phyloP scores from a whole-genome alignment of 23 tunicate species.

The Trididemnum miniatum region DNA sequence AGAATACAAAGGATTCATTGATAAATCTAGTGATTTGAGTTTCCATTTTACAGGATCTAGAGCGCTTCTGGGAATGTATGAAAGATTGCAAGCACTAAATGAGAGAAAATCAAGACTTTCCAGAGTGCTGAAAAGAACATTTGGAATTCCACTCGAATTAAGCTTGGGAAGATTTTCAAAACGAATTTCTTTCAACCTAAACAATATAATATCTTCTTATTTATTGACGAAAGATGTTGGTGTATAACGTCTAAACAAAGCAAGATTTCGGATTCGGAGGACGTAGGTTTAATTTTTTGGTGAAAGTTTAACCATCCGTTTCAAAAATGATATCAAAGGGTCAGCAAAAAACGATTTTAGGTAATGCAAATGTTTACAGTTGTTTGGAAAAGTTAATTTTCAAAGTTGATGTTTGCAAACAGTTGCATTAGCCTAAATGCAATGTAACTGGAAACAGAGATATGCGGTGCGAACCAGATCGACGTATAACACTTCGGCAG shows the following conservation, averaged over 20 bases:
- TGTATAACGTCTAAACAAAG: neutral
- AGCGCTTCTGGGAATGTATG: slow-evolving; percentile 13
- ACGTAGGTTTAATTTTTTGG: no score
- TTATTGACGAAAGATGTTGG: neutral
- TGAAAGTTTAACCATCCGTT: no score
- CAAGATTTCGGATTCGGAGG: no score
- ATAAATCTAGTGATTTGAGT: slow-evolving; percentile 36
- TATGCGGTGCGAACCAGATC: no score
- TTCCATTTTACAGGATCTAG: slow-evolving; percentile 33
- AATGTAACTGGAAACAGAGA: no score
- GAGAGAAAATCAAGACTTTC: slow-evolving; percentile 15
- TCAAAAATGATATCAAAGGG: no score
- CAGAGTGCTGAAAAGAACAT: slow-evolving; percentile 6
- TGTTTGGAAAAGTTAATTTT: no score
- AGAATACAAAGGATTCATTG: slow-evolving; percentile 33
- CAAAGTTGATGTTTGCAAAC: no score
- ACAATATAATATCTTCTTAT: neutral
- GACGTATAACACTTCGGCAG: no score
- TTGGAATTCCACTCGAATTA: slow-evolving; percentile 24
- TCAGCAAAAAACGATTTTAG: no score
- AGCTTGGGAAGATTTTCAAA: slow-evolving; percentile 36
- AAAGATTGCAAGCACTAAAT: slow-evolving; percentile 39
- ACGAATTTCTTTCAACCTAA: slow-evolving; percentile 24
- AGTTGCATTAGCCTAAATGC: no score
- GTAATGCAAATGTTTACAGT: no score